Evolutionary conservation across 2,113 vertebrate species (phyloP), one percentile per base, ranked within the genome.

Genomic region (Pycnonotus jocosus): DNA sequence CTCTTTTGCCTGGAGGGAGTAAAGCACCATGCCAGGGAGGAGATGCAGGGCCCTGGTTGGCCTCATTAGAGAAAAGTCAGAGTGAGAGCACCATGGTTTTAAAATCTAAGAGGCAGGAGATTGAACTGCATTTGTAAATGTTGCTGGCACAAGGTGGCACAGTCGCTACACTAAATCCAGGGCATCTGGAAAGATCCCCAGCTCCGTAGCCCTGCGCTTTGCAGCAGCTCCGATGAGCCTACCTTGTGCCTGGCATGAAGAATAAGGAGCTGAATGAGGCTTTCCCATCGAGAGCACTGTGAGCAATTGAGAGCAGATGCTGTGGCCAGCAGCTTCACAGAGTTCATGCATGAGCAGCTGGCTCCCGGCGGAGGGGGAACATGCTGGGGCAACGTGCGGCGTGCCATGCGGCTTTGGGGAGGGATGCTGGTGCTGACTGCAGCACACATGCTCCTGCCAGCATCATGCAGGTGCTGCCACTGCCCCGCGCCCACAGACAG

Each of bases 81-180:
- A 86, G 21, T 14, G 11, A 80, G 72, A 86, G 65, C 61, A 24
- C 64, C 2, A 0, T 23, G 42, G 19, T 44, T 89, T 86, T 51
- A 84, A 68, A 74, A 47, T 40, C 42, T 10, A 15, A 50, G 78
- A 82, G 57, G 37, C 7, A 0, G 37, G 42, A 54, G 35, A 61
- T 61, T 57, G 35, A 68, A 88, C 58, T 38, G 38, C 54, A 33
- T 83, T 62, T 86, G 58, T 62, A 73, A 77, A 57, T 70, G 54
- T 81, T 95, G 65, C 89, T 95, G 95, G 92, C 96, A 96, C 94
- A 91, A 95, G 94, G 91, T 95, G 94, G 95, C 95, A 96, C 60
- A 97, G 92, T 95, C 6, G 27, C 95, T 87, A 64, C 84, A 57
- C 79, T 69, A 57, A 82, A 90, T 73, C 45, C 37, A 89, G 83